A percentile compares a stretch with the other conserved stretches of the same genome.
Evolutionary conservation across 2,888 invertebrate genomes (phyloP).

Genomic region (Aquatica leii): DNA sequence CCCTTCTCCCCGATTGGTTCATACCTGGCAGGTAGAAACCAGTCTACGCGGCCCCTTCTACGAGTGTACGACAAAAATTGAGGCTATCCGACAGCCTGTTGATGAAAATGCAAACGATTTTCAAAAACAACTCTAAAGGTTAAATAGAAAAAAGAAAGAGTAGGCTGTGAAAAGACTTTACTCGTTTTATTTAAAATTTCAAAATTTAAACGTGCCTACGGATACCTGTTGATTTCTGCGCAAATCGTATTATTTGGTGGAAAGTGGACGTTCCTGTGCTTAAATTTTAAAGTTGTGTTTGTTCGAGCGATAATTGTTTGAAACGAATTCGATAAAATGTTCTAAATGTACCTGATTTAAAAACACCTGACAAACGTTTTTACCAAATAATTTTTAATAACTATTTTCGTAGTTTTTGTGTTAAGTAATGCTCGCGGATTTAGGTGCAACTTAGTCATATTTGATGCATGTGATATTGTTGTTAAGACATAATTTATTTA

Average conservation of each 20-base stretch:
- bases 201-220: slow-evolving; percentile 5
- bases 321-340: too few species aligned
- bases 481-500: not conserved
- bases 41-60: slow-evolving; percentile 55
- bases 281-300: slow-evolving; percentile 17
- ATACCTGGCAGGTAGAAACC: slow-evolving; percentile 56
- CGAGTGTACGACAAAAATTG: slow-evolving; percentile 41
- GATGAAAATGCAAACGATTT: slow-evolving; percentile 30
- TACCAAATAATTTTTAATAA: slow-evolving; percentile 22
- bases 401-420: slow-evolving; percentile 5
- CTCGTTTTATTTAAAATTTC: not conserved
- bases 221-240: slow-evolving; percentile 35
- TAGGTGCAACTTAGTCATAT: slow-evolving; percentile 13
- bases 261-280: slow-evolving; percentile 23
- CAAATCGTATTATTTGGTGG: slow-evolving; percentile 23
- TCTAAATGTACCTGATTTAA: slow-evolving; percentile 30
- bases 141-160: not conserved
- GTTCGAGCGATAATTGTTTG: too few species aligned
- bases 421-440: slow-evolving; percentile 19
- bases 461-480: slow-evolving; percentile 26
- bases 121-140: slow-evolving; percentile 3
- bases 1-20: slow-evolving; percentile 53
- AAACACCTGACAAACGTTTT: slow-evolving; percentile 18
- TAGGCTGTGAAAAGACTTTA: slow-evolving; percentile 21
- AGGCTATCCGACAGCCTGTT: slow-evolving; percentile 41